Evolutionary conservation across 1,140 invertebrate species (phyloP), one percentile per base, ranked within the genome.

Genomic region (Conopomorpha cramerella): DNA sequence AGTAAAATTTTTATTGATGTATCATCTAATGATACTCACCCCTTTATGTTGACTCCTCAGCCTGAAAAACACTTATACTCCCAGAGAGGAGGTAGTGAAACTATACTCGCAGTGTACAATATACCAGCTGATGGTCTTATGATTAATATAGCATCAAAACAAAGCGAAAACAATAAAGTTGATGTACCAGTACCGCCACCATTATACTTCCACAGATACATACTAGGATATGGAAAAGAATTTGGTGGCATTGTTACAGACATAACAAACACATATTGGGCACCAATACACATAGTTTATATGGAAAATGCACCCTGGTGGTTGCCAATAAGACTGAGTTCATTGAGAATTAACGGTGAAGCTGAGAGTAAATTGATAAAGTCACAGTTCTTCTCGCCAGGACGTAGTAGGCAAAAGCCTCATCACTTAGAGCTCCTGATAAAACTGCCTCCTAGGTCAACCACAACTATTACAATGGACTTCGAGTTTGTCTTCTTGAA

Each of bases 401-500:
- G 92, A 1, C 85, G 86, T 51, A 91, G 95, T 62, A 83, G 95
- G 32, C 79, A 84, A 49, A 81, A 86, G 37, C 87, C 94, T 1
- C 92, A 95, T 57, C 92, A 95, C 55, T 74, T 99, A n/a, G 96
- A 99, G 76, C 63, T 98, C 8, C 80, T 91, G 1, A 66, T 98
- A 16, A 81, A 79, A 41, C 66, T 99, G 38, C 92, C 92, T 10
- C 81, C 92, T 0, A 82, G 85, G 42, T 91, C 92, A 1, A 83
- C 87, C 0, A 93, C 91, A 2, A 85, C 88, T 41, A 82, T 98
- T 30, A 90, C 85, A 8, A 84, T 97, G 37, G 88, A 96, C 49
- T 95, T 97, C 79, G 92, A 98, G 64, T 93, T 93, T 72, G 87
- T 93, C 14, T 95, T 98, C 60, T 80, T 99, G 1, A 98, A 97